Evolutionary conservation across 1,140 invertebrate genomes (phyloP), one percentile per base, ranked within the genome.

Genomic region (Trichonephila inaurata): DNA sequence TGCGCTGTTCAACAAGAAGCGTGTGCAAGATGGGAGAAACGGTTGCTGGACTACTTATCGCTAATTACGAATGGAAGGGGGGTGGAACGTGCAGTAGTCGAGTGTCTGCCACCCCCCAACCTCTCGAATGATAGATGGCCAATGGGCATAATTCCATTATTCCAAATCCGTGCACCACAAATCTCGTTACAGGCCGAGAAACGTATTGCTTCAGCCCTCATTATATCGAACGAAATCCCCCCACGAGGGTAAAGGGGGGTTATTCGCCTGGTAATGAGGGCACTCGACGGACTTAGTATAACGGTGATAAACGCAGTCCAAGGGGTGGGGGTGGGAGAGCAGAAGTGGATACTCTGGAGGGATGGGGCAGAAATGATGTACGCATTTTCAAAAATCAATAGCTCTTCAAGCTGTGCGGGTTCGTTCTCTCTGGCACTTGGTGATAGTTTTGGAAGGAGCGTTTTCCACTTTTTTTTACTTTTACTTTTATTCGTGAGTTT

Each of bases 91-190:
- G 62, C 77, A 62, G 90, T 83, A 91, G 77, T 85, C 77, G 81
- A 83, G 90, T 66, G 90, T 28, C 28, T 64, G 24, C 81, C 58
- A 12, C 16, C 77, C 90, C 90, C 81, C 82, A 51, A 51, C 51
- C 91, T 72, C 40, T 33, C 83, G 91, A 86, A 92, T 92, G 91
- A 92, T 92, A 92, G 91, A 92, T 92, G 91, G 91, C 91, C 91
- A 92, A 92, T 92, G 91, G 91, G 91, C 91, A 92, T 92, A 92
- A 92, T 92, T 92, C 91, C 91, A 92, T 92, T 92, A 92, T 92
- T 92, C 91, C 91, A 83, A 92, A 92, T 92, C 91, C 83, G 91
- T 92, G 91, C 83, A 92, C 91, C 64, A 87, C 91, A 92, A 92
- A 92, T 92, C 91, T 92, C 91, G 91, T 92, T 92, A 92, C 89